phyloP scores from a whole-genome alignment of 2,888 invertebrate genomes.

The Pimpla rufipes region DNA sequence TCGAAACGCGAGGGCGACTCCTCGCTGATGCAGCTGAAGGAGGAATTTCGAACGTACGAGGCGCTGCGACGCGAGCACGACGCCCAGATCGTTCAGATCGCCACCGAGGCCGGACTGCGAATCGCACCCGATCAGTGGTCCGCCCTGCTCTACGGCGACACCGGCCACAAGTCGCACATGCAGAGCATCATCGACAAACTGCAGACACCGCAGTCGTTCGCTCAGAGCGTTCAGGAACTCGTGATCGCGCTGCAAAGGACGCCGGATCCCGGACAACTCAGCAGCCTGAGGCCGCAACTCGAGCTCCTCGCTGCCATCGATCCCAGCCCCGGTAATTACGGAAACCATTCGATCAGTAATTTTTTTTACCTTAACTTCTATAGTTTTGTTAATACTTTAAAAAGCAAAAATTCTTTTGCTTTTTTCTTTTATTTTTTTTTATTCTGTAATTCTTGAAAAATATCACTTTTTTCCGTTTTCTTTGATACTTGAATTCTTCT shows the following conservation, averaged over 20 bases:
- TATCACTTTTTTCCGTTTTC: too few relatives aligned
- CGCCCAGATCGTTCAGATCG: slow-evolving; percentile 99
- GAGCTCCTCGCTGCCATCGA: slow-evolving; percentile 95
- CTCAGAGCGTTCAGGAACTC: slow-evolving; percentile 95
- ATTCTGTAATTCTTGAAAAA: too few relatives aligned
- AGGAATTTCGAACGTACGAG: slow-evolving; percentile 98
- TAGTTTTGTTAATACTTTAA: too few relatives aligned
- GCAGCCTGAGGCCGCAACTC: slow-evolving; percentile 91
- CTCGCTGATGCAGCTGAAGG: slow-evolving; percentile 98
- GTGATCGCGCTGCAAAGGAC: slow-evolving; percentile 96
- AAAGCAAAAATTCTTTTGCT: too few relatives aligned
- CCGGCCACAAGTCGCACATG: slow-evolving; percentile 98
- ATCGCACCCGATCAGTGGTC: slow-evolving; percentile 99
- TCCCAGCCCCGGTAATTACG: slow-evolving; percentile 90
- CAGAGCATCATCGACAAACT: slow-evolving; percentile 96
- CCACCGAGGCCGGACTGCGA: slow-evolving; percentile 97
- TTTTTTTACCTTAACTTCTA: too few relatives aligned
- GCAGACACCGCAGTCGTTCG: slow-evolving; percentile 97
- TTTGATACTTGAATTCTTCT: too few relatives aligned
- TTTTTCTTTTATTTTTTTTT: too few relatives aligned
- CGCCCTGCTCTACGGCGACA: slow-evolving; percentile 97
- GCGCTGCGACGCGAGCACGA: slow-evolving; percentile 97
- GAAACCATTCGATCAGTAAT: slow-evolving; percentile 9
- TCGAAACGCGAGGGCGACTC: slow-evolving; percentile 98
- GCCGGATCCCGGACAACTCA: slow-evolving; percentile 93